A percentile compares a stretch with the other conserved stretches of the same genome.
These are phyloP conservation scores for Azemiops feae DNA, from an alignment of 2,113 vertebrate species.

Conservation along the genomic window DNA sequence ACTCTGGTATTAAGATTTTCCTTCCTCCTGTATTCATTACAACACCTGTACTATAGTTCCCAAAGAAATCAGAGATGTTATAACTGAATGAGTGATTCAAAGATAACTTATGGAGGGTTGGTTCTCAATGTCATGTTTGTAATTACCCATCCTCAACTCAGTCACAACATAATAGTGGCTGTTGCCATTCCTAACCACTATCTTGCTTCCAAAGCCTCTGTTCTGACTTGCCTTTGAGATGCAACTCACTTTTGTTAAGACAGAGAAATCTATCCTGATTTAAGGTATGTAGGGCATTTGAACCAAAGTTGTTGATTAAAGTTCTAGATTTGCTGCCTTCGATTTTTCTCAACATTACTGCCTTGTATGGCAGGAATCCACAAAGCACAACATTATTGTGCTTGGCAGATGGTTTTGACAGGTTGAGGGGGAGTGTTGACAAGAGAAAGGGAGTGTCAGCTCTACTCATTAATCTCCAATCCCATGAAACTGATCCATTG, in stretches of 20 bases:
- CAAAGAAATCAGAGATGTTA: conserved; percentile 18
- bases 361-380: not conserved
- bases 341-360: not conserved
- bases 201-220: not conserved
- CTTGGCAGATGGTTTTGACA: not conserved
- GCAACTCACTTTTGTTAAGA: too few relatives aligned
- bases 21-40: conserved; percentile 5
- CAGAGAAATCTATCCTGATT: not conserved
- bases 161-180: not conserved
- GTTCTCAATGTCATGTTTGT: not conserved
- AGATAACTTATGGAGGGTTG: not conserved
- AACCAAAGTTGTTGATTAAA: not conserved
- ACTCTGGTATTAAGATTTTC: conserved; percentile 2
- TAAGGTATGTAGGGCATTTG: not conserved
- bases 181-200: not conserved
- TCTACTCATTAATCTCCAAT: not conserved
- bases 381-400: not conserved
- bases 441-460: not conserved
- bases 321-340: not conserved
- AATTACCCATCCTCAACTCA: not conserved
- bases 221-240: not conserved
- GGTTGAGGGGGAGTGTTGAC: not conserved
- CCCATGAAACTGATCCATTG: not conserved
- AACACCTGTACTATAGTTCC: conserved; percentile 5
- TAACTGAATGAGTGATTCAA: conserved; percentile 4